phyloP scores from a whole-genome alignment of 2,113 vertebrate genomes.

The Pyxicephalus adspersus region DNA sequence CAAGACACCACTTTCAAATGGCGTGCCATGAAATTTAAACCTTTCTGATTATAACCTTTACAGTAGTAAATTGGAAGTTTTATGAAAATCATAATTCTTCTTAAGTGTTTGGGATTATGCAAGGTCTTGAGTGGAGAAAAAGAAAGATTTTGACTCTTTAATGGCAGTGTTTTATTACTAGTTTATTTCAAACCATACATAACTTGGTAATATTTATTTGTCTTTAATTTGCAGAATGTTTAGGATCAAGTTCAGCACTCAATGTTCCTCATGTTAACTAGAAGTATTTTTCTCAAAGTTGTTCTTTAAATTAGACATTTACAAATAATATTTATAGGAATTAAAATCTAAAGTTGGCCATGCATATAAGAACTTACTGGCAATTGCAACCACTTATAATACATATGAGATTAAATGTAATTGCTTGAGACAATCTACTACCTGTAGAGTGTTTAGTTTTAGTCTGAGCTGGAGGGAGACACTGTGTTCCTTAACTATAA shows the following conservation, averaged over 20 bases:
- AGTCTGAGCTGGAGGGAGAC: no score
- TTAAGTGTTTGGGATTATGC: constrained; percentile 35
- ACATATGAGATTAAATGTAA: no score
- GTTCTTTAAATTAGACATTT: no score
- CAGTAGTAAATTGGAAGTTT: constrained; percentile 54
- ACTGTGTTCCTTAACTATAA: no score
- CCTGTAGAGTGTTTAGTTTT: no score
- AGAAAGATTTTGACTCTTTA: constrained; percentile 36
- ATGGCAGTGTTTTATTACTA: constrained; percentile 35
- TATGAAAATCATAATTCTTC: constrained; percentile 56
- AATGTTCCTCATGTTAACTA: no score
- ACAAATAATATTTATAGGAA: no score
- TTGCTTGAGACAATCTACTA: no score
- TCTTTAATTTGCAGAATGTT: constrained; percentile 3
- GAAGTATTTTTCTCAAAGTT: no score
- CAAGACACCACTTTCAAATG: constrained; percentile 20
- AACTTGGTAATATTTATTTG: constrained; percentile 13
- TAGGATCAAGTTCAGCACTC: background rate
- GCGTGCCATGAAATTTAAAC: constrained; percentile 48
- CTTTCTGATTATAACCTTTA: constrained; percentile 55
- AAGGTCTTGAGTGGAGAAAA: background rate
- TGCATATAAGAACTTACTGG: no score
- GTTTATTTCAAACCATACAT: constrained; percentile 23
- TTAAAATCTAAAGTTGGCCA: no score
- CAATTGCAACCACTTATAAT: no score